Conservation (phyloP, 2,797 vertebrate species). For the Apogon hyalosoma region DNA sequence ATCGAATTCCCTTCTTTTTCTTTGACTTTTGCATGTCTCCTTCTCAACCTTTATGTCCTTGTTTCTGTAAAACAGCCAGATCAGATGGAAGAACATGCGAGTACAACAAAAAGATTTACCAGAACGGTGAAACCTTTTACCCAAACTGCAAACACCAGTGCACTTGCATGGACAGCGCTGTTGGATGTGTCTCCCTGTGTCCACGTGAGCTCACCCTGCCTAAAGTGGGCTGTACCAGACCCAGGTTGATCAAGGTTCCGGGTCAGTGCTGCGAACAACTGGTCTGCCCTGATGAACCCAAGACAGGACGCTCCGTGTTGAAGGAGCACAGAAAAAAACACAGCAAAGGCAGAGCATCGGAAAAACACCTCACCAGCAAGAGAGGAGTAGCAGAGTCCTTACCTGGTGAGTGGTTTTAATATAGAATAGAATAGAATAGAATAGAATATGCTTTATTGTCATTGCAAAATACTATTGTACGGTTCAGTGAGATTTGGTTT, state of each 20-base stretch:
- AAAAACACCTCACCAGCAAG: slow-evolving; percentile 83
- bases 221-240: slow-evolving; percentile 86
- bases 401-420: slow-evolving; percentile 80
- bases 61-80: slow-evolving; percentile 81
- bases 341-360: slow-evolving; percentile 69
- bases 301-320: slow-evolving; percentile 54
- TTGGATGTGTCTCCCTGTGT: slow-evolving; percentile 91
- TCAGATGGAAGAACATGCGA: slow-evolving; percentile 92
- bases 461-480: too few species aligned
- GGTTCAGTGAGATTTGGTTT: too few species aligned
- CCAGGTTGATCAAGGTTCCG: slow-evolving; percentile 84
- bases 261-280: slow-evolving; percentile 91
- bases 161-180: slow-evolving; percentile 91
- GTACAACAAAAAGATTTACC: slow-evolving; percentile 93
- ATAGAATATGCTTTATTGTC: too few species aligned
- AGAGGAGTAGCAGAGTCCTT: slow-evolving; percentile 84
- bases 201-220: slow-evolving; percentile 87
- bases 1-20: slow-evolving; percentile 10
- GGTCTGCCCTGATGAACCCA: slow-evolving; percentile 81
- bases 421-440: too few species aligned
- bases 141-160: slow-evolving; percentile 95
- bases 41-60: neutral
- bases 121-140: slow-evolving; percentile 92
- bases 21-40: neutral
- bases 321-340: slow-evolving; percentile 81